These are phyloP conservation scores for Bombus cullumanus DNA, from an alignment of 1,140 invertebrate genomes.

Conservation along the genomic window DNA sequence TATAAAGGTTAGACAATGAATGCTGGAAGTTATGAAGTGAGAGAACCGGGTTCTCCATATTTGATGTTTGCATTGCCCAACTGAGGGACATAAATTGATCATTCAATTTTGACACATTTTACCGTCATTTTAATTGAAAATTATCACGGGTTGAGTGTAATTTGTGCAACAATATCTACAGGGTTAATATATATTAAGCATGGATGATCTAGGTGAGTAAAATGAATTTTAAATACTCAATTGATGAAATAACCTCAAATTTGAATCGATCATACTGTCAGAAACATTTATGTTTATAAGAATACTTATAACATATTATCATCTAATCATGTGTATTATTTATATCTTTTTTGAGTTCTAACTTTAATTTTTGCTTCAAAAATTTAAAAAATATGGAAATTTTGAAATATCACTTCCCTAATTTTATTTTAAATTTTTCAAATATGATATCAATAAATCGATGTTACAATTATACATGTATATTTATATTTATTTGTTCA, in stretches of 20 bases:
- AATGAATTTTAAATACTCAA: not conserved
- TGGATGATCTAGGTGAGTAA: conserved; percentile 75
- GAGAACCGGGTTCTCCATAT: conserved; percentile 64
- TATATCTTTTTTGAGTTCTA: not conserved
- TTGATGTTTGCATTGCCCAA: conserved; percentile 57
- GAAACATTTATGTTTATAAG: not conserved
- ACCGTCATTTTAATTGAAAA: not conserved
- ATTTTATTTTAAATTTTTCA: not conserved
- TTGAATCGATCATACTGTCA: conserved; percentile 10
- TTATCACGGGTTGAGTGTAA: not conserved
- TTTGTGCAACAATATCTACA: conserved; percentile 12
- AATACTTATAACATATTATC: not conserved
- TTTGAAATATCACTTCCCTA: not conserved
- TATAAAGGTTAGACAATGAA: conserved; percentile 22
- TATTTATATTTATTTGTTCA: not conserved
- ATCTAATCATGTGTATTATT: not conserved
- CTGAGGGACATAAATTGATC: conserved; percentile 3
- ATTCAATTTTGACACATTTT: conserved; percentile 4
- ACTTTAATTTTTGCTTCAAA: not conserved
- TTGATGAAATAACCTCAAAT: conserved; percentile 61
- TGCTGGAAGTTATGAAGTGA: conserved; percentile 7
- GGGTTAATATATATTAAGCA: conserved; percentile 36
- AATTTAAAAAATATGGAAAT: not conserved
- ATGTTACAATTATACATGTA: not conserved
- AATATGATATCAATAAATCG: not conserved